Evolutionary conservation across 1,140 invertebrate genomes (phyloP).

Genomic region (Drosophila melanogaster): Release_6_plus_ISO1_MT NT_033779.5:3078001-3078500

Average conservation of each 20-base stretch:
- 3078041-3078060: too few relatives aligned
- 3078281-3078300: slow-evolving; percentile 12
- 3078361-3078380: slow-evolving; percentile 40
- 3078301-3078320: slow-evolving; percentile 42
- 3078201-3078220: too few relatives aligned
- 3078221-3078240: slow-evolving; percentile 6
- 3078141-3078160: too few relatives aligned
- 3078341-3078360: slow-evolving; percentile 6
- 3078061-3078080: too few relatives aligned
- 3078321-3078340: slow-evolving; percentile 11
- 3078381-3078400: slow-evolving; percentile 45
- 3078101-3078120: too few relatives aligned
- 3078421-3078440: slow-evolving; percentile 1
- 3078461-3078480: slow-evolving; percentile 9
- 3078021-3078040: too few relatives aligned
- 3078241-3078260: neutral
- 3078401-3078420: slow-evolving; percentile 20
- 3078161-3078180: too few relatives aligned
- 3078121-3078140: too few relatives aligned
- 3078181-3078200: too few relatives aligned
- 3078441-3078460: slow-evolving; percentile 36
- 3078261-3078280: neutral
- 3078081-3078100: too few relatives aligned
- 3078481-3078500: slow-evolving; percentile 48
- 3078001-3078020: too few relatives aligned